Conservation (phyloP, 2,113 vertebrate species). For the Clarias gariepinus region DNA sequence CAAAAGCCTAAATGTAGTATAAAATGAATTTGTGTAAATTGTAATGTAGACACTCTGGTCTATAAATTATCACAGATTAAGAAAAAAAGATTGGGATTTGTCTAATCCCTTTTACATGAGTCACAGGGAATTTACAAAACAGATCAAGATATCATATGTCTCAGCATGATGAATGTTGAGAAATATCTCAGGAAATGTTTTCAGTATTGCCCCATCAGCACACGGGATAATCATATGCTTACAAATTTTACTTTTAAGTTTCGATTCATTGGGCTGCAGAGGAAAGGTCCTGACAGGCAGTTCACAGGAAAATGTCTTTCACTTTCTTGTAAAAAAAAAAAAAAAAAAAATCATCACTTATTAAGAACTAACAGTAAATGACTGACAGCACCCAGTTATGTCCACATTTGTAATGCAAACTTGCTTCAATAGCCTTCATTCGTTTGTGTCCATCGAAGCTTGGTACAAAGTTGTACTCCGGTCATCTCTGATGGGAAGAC, state of each 20-base stretch:
- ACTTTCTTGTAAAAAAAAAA: neutral
- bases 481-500: neutral
- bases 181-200: neutral
- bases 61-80: neutral
- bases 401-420: neutral
- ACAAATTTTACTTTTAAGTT: neutral
- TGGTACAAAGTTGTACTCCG: neutral
- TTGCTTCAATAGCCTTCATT: neutral
- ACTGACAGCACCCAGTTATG: too few species aligned
- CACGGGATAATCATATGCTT: neutral
- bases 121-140: neutral
- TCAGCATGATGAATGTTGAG: neutral
- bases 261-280: neutral
- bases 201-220: conserved; percentile 1
- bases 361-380: neutral
- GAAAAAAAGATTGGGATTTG: neutral
- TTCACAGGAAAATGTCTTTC: neutral
- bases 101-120: too few species aligned
- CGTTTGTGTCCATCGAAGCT: neutral
- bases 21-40: too few species aligned
- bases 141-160: neutral
- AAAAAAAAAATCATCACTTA: neutral
- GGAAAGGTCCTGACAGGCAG: neutral
- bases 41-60: neutral
- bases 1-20: too few species aligned